Evolutionary conservation across 2,888 invertebrate genomes (phyloP).

Genomic region (Polia nebulosa): DNA sequence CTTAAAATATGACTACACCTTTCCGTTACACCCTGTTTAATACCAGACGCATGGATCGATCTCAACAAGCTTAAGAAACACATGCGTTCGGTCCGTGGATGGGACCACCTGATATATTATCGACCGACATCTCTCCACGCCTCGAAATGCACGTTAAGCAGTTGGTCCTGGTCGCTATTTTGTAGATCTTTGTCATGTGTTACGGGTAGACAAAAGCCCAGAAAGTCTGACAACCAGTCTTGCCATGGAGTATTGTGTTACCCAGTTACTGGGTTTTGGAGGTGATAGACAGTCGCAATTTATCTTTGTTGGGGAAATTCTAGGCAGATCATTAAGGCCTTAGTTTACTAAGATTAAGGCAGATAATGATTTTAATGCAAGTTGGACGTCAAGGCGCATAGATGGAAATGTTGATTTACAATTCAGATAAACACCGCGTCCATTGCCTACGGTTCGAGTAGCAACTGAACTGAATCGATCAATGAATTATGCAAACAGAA

Average conservation of each 20-base stretch:
- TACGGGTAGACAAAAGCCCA: neutral
- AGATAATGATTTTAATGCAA: constrained; percentile 28
- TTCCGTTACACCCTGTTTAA: no score
- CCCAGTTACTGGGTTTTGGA: neutral
- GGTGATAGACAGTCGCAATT: neutral
- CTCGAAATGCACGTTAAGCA: neutral
- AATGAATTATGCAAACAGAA: constrained; percentile 87
- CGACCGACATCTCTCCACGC: neutral
- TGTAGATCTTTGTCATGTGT: neutral
- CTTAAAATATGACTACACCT: no score
- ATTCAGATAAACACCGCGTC: constrained; percentile 79
- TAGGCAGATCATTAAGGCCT: no score
- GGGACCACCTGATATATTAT: neutral
- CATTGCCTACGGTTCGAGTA: constrained; percentile 68
- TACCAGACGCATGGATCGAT: neutral
- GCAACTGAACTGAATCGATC: constrained; percentile 77
- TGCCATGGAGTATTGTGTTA: neutral
- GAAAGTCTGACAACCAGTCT: neutral
- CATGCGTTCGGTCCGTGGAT: neutral
- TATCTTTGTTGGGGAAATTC: neutral
- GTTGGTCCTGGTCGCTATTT: neutral
- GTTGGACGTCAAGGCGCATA: constrained; percentile 71
- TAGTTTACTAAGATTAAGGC: no score
- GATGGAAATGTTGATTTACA: constrained; percentile 73
- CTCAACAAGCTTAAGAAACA: neutral